Conservation (phyloP, 2,113 vertebrate species). For the Amblyornis subalaris region DNA sequence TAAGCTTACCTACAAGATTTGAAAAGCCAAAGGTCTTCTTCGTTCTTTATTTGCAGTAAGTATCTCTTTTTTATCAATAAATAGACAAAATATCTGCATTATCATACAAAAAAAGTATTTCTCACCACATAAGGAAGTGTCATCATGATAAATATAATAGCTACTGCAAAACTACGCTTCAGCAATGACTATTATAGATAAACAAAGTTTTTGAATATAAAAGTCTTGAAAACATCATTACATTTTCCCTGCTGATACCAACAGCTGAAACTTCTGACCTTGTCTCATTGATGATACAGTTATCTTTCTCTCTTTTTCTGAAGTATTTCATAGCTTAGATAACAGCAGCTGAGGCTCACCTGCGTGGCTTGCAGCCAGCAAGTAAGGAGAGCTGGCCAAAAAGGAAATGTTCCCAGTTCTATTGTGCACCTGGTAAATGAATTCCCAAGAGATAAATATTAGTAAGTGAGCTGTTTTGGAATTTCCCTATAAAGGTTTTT, state of each 20-base stretch:
- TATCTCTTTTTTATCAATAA: not conserved
- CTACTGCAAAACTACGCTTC: not conserved
- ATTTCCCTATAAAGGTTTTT: not conserved
- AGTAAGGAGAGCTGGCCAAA: not conserved
- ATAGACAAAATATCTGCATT: not conserved
- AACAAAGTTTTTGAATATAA: not conserved
- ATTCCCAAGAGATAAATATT: not conserved
- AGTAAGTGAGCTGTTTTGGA: not conserved
- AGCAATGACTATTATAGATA: not conserved
- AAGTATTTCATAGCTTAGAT: constrained; percentile 11
- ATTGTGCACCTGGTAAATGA: not conserved
- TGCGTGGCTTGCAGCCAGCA: not conserved
- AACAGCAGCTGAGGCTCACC: constrained; percentile 32
- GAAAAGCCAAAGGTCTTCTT: not conserved
- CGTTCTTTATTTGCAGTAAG: not conserved
- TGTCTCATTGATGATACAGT: not conserved
- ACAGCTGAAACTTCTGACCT: not conserved
- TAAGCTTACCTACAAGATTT: not conserved
- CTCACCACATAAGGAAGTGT: not conserved
- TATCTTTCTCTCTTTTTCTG: not conserved
- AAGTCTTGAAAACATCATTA: not conserved
- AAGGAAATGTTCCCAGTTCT: constrained; percentile 22
- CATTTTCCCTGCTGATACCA: not conserved
- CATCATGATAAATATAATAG: not conserved
- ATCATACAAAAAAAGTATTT: not conserved